Evolutionary conservation across 2,797 vertebrate genomes (phyloP), one percentile per base, ranked within the genome.

Genomic region (Arctocebus calabarensis): DNA sequence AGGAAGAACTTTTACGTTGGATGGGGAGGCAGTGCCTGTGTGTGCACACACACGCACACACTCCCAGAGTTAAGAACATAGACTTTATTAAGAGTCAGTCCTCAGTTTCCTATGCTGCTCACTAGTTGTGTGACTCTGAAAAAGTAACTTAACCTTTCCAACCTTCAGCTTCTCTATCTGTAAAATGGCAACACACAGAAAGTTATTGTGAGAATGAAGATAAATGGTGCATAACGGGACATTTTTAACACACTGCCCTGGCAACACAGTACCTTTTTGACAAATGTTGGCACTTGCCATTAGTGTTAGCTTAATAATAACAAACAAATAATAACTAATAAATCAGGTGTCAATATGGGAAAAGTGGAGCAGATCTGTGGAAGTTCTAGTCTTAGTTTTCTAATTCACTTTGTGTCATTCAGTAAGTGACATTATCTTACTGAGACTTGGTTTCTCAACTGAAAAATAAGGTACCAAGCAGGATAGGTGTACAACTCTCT

Each of bases 361-460:
- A 95, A 90, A 68, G 9, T 43, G 86, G 14, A 79, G 68, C 23
- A 61, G 64, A 59, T 74, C 10, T 62, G 68, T 1, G 11, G 40
- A 91, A 29, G 13, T 55, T 88, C 74, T 91, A 32, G 25, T n/a
- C 71, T 75, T 77, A 13, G 34, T 84, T 94, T 34, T 77, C 40
- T 52, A 78, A 90, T 48, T 92, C 4, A 34, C 43, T 74, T 8
- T 79, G 74, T 59, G 19, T 48, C 48, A 45, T 97, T 70, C 32
- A 10, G 52, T 57, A 90, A 71, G 48, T 77, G 77, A 82, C 4
- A 23, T 43, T 75, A 7, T 71, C 55, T 91, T 57, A 81, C 75
- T 13, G 4, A 95, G 37, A 94, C 12, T n/a, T 70, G 59, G 25
- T 83, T 94, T 92, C 82, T 66, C 79, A 94, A 45, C 43, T 75